A percentile compares a stretch with the other conserved stretches of the same genome.
Evolutionary conservation across 1,140 invertebrate species (phyloP).

Genomic region (Orchesella cincta): DNA sequence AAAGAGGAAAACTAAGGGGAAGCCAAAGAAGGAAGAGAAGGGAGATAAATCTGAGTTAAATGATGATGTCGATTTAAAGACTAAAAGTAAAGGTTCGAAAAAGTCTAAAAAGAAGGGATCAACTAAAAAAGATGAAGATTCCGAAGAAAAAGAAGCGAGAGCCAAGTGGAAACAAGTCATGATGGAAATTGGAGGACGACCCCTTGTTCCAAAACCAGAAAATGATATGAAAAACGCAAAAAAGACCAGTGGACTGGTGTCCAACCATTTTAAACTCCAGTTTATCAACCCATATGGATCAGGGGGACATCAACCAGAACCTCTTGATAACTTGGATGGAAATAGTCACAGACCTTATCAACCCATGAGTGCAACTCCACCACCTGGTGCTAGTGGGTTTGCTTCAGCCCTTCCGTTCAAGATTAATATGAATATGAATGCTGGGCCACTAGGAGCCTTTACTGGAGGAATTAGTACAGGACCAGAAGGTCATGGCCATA

Average conservation of each 20-base stretch:
- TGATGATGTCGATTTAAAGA: not conserved
- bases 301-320: not conserved
- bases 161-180: not conserved
- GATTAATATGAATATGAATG: not conserved
- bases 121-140: not conserved
- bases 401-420: not conserved
- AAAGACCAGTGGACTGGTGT: not conserved
- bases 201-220: slow-evolving; percentile 1
- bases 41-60: not conserved
- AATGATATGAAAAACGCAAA: not conserved
- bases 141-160: not conserved
- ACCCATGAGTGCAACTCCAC: not conserved
- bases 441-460: not conserved
- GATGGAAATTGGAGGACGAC: slow-evolving; percentile 17
- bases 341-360: no score
- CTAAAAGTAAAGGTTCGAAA: not conserved
- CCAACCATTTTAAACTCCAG: slow-evolving; percentile 27
- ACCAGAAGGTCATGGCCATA: not conserved
- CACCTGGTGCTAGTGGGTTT: not conserved
- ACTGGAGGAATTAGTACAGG: not conserved
- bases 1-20: slow-evolving; percentile 2
- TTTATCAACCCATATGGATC: slow-evolving; percentile 31
- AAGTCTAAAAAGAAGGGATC: slow-evolving; percentile 13
- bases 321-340: no score
- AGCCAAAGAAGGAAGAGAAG: not conserved